A percentile compares a stretch with the other conserved stretches of the same genome.
Evolutionary conservation across 2,797 vertebrate genomes (phyloP).

Genomic region (Melanotaenia pygmaea): DNA sequence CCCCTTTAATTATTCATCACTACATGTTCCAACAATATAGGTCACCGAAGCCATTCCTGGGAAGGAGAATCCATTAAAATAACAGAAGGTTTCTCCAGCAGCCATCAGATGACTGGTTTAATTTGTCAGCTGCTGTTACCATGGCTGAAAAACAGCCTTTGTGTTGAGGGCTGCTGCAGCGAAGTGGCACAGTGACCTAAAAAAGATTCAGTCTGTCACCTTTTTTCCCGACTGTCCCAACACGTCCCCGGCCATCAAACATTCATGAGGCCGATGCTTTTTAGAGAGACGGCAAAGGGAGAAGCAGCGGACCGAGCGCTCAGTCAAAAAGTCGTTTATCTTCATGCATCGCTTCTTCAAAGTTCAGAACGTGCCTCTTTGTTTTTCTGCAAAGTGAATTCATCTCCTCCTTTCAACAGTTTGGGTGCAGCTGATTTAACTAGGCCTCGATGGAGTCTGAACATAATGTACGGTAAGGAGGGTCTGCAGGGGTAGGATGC

Average conservation of each 20-base stretch:
- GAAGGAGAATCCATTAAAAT: slow-evolving; percentile 4
- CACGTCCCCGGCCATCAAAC: slow-evolving; percentile 28
- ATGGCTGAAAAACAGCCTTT: neutral
- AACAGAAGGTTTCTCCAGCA: neutral
- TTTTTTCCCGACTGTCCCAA: neutral
- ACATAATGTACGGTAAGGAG: neutral
- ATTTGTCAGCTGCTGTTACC: neutral
- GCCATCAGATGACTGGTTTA: neutral
- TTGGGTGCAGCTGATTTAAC: neutral
- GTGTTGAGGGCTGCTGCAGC: neutral
- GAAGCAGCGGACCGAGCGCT: neutral
- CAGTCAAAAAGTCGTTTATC: neutral
- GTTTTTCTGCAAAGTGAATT: neutral
- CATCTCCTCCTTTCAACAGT: neutral
- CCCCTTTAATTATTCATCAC: slow-evolving; percentile 35
- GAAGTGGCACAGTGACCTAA: slow-evolving; percentile 31
- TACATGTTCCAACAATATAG: slow-evolving; percentile 16
- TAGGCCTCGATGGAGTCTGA: neutral
- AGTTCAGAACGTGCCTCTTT: too few relatives aligned
- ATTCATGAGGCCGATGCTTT: slow-evolving; percentile 22
- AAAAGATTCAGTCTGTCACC: slow-evolving; percentile 2
- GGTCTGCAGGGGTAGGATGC: slow-evolving; percentile 10
- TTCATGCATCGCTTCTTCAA: too few relatives aligned
- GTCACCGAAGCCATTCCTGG: slow-evolving; percentile 9
- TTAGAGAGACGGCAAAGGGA: neutral